Evolutionary conservation across 2,113 vertebrate genomes (phyloP).

Genomic region (Trachemys scripta): DNA sequence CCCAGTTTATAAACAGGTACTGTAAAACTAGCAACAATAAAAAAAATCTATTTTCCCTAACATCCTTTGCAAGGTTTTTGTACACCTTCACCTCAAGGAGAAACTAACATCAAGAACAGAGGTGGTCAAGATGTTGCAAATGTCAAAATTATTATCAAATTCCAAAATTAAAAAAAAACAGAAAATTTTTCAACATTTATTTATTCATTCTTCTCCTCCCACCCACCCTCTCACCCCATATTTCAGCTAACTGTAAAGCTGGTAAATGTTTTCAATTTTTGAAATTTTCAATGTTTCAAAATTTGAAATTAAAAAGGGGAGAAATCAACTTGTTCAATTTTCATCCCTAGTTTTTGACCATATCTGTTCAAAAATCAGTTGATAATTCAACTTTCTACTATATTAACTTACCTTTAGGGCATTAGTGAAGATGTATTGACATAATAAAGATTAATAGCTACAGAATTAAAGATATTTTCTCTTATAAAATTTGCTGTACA

Average conservation of each 20-base stretch:
- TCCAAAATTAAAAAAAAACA: not conserved
- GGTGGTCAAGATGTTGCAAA: not conserved
- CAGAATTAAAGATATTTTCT: not conserved
- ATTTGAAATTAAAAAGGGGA: not conserved
- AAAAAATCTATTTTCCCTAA: not conserved
- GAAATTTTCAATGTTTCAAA: not conserved
- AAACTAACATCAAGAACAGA: not conserved
- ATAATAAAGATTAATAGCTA: not conserved
- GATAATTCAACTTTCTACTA: not conserved
- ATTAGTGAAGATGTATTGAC: not conserved
- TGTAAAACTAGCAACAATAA: not conserved
- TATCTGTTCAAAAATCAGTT: not conserved
- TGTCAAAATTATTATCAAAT: not conserved
- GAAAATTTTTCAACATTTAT: not conserved
- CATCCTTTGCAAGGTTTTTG: not conserved
- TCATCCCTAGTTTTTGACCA: not conserved
- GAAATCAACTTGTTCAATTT: not conserved
- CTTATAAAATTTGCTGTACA: not conserved
- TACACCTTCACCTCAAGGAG: not conserved
- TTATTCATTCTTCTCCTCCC: no score
- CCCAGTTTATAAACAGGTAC: not conserved
- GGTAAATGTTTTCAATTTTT: fast-evolving
- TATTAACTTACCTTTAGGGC: not conserved
- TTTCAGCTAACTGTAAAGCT: not conserved
- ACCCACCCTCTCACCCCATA: no score